These are phyloP conservation scores for Pampusana beccarii DNA, from an alignment of 2,113 vertebrate species.

Conservation along the genomic window DNA sequence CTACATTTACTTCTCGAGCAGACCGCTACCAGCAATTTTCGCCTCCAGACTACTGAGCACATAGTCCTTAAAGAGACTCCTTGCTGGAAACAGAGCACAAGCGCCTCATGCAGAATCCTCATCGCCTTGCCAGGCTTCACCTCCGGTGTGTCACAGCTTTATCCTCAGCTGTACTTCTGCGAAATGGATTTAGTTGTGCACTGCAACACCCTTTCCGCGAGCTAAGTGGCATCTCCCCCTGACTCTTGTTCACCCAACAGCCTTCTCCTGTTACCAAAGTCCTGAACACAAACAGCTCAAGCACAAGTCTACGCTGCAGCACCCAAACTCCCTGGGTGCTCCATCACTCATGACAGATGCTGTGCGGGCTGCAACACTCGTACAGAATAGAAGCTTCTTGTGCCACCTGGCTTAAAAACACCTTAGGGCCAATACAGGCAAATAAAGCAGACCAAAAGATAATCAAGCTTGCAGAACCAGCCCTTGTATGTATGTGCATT, in stretches of 20 bases:
- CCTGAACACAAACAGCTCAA: not conserved
- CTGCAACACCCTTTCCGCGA: not conserved
- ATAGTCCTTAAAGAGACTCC: not conserved
- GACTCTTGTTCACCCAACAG: accelerated
- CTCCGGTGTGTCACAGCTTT: not conserved
- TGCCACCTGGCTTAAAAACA: not conserved
- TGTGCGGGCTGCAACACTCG: not conserved
- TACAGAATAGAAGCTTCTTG: not conserved
- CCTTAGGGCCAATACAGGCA: accelerated
- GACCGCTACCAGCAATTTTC: not conserved
- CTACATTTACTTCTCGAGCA: not conserved
- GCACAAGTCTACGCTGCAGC: not conserved
- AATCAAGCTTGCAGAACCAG: not conserved
- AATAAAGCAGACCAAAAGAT: not conserved
- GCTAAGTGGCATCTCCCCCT: not conserved
- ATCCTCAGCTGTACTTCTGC: not conserved
- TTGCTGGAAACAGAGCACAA: not conserved
- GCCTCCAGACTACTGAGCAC: not conserved
- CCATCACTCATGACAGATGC: accelerated
- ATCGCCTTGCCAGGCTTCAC: accelerated
- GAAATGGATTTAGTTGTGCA: not conserved
- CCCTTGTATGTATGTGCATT: accelerated
- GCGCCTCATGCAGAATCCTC: not conserved
- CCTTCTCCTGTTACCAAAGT: not conserved
- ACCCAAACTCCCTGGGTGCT: not conserved